These are phyloP conservation scores for Oreonectes daqikongensis DNA, from an alignment of 2,797 vertebrate species.

Conservation along the genomic window DNA sequence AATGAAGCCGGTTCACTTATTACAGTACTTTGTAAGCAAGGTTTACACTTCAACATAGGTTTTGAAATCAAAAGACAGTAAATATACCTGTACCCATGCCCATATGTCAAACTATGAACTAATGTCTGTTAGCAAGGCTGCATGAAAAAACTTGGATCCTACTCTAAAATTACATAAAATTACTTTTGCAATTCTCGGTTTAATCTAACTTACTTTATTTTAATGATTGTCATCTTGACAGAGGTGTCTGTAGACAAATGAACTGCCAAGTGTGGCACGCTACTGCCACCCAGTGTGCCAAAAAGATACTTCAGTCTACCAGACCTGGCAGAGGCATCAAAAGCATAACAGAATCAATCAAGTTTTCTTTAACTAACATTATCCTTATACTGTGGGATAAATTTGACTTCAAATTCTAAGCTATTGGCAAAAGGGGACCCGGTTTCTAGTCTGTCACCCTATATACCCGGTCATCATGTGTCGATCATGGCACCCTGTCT, in stretches of 20 bases:
- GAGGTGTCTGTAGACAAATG: slow-evolving; percentile 65
- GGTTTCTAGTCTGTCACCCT: too few species aligned
- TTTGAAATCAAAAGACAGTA: not conserved
- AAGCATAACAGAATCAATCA: not conserved
- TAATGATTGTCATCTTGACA: slow-evolving; percentile 52
- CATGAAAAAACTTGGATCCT: too few species aligned
- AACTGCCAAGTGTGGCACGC: slow-evolving; percentile 57
- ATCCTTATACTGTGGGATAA: too few species aligned
- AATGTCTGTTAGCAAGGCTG: not conserved
- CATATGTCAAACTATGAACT: not conserved
- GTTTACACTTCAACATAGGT: not conserved
- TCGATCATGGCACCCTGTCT: too few species aligned
- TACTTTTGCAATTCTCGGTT: slow-evolving; percentile 49
- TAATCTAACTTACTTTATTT: slow-evolving; percentile 40
- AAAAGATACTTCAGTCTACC: not conserved
- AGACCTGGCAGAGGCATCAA: not conserved
- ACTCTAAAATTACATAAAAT: slow-evolving; percentile 47
- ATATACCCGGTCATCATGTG: too few species aligned
- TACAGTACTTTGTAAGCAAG: not conserved
- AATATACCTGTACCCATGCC: not conserved
- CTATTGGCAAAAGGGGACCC: too few species aligned
- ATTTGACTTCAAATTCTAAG: too few species aligned
- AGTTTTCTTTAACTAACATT: too few species aligned
- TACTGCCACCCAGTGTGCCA: slow-evolving; percentile 72
- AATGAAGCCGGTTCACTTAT: not conserved